phyloP scores from a whole-genome alignment of 2,797 vertebrate genomes.

The Pseudopleuronectes americanus region DNA sequence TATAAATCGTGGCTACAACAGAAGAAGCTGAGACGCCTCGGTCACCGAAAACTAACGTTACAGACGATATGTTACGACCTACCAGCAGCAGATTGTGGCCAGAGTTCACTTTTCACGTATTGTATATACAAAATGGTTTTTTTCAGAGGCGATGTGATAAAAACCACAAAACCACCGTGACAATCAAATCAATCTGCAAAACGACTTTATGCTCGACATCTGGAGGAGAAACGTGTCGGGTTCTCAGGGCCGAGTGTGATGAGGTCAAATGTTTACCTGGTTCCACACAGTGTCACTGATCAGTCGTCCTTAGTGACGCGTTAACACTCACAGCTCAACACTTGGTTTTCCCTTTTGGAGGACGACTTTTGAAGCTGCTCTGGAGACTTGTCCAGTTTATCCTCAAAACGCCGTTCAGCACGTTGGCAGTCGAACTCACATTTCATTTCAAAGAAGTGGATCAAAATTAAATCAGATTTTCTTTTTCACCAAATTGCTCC shows the following conservation, averaged over 20 bases:
- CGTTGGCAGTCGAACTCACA: conserved; percentile 15
- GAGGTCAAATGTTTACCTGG: too few relatives aligned
- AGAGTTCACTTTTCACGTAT: conserved; percentile 53
- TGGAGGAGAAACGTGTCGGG: conserved; percentile 7
- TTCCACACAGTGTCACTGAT: neutral
- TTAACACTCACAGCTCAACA: conserved; percentile 27
- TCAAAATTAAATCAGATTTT: neutral
- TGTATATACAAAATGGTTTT: conserved; percentile 65
- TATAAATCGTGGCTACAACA: conserved; percentile 61
- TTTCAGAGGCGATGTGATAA: conserved; percentile 56
- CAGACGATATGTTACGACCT: conserved; percentile 72
- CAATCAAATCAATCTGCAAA: conserved; percentile 60
- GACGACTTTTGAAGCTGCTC: neutral
- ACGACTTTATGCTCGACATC: conserved; percentile 43
- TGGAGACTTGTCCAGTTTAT: conserved; percentile 4
- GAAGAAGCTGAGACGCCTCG: conserved; percentile 53
- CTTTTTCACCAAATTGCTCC: conserved; percentile 42
- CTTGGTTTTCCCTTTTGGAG: conserved; percentile 15
- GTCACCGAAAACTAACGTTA: conserved; percentile 66
- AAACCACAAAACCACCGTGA: conserved; percentile 64
- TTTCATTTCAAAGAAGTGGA: too few relatives aligned
- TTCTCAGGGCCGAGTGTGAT: too few relatives aligned
- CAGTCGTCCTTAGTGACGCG: conserved; percentile 8
- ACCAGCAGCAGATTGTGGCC: conserved; percentile 59
- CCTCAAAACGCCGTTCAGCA: conserved; percentile 11